These are phyloP conservation scores for Dendroctonus valens DNA, from an alignment of 1,140 invertebrate species.

Conservation along the genomic window DNA sequence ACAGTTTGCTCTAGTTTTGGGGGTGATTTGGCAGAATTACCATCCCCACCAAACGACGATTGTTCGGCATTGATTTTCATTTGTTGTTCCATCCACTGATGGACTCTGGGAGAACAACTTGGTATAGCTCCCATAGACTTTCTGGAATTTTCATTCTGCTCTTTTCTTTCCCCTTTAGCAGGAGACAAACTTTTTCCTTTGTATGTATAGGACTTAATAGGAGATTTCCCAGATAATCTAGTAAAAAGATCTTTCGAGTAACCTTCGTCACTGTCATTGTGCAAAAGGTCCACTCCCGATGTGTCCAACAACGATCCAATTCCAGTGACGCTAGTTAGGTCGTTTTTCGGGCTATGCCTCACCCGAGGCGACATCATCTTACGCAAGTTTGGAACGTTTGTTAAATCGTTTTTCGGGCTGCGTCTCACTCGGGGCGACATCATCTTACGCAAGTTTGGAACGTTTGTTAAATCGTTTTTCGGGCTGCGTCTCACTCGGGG, in stretches of 20 bases:
- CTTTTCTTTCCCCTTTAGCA: slow-evolving; percentile 1
- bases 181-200: slow-evolving; percentile 31
- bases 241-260: slow-evolving; percentile 43
- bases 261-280: slow-evolving; percentile 32
- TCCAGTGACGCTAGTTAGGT: slow-evolving; percentile 51
- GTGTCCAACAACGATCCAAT: slow-evolving; percentile 49
- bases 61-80: not conserved
- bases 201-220: slow-evolving; percentile 37
- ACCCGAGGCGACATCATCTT: slow-evolving; percentile 41
- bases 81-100: slow-evolving; percentile 34
- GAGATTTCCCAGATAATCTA: slow-evolving; percentile 47
- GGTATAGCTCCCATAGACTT: slow-evolving; percentile 30
- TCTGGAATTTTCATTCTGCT: slow-evolving; percentile 1
- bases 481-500: slow-evolving; percentile 44
- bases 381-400: slow-evolving; percentile 48
- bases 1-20: too few relatives aligned
- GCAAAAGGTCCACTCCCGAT: slow-evolving; percentile 47
- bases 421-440: slow-evolving; percentile 36
- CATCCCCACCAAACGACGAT: too few relatives aligned
- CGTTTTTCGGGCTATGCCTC: slow-evolving; percentile 43
- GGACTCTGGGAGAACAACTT: slow-evolving; percentile 24
- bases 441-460: slow-evolving; percentile 42
- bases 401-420: slow-evolving; percentile 52
- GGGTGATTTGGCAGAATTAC: too few relatives aligned
- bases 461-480: slow-evolving; percentile 52